phyloP scores from a whole-genome alignment of 2,888 invertebrate species.

The Meteorus colon region DNA sequence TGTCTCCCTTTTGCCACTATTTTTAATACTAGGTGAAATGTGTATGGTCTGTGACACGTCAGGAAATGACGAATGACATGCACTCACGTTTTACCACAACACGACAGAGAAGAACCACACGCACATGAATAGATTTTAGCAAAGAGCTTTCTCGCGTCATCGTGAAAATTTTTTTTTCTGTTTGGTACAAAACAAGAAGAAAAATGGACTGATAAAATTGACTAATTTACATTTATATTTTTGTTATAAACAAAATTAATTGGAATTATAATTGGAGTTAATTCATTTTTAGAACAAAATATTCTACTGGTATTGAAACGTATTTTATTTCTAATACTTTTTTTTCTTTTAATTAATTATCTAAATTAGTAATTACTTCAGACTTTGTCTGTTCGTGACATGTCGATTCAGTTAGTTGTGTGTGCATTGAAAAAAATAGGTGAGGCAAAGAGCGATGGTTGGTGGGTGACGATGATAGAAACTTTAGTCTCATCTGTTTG shows the following conservation, averaged over 20 bases:
- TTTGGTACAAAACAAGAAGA: no score
- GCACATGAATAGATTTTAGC: constrained; percentile 7
- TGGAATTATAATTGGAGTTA: background rate
- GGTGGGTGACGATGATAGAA: background rate
- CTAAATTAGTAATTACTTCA: background rate
- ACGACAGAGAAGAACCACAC: background rate
- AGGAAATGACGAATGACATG: constrained; percentile 16
- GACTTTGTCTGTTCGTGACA: constrained; percentile 9
- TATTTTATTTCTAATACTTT: background rate
- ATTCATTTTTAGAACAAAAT: background rate
- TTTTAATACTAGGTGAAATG: constrained; percentile 8
- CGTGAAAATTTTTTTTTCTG: no score
- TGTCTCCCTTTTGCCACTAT: background rate
- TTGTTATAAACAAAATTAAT: no score
- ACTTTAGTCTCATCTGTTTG: background rate
- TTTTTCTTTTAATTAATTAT: background rate
- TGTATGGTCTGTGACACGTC: background rate
- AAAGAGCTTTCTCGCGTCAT: constrained; percentile 8
- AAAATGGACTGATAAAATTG: no score
- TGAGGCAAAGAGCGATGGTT: constrained; percentile 1
- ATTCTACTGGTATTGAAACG: background rate
- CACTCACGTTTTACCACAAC: constrained; percentile 19
- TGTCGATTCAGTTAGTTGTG: constrained; percentile 10
- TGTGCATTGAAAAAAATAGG: background rate
- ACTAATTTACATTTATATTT: no score